phyloP scores from a whole-genome alignment of 2,113 vertebrate genomes.

The Chionodraco myersi region DNA sequence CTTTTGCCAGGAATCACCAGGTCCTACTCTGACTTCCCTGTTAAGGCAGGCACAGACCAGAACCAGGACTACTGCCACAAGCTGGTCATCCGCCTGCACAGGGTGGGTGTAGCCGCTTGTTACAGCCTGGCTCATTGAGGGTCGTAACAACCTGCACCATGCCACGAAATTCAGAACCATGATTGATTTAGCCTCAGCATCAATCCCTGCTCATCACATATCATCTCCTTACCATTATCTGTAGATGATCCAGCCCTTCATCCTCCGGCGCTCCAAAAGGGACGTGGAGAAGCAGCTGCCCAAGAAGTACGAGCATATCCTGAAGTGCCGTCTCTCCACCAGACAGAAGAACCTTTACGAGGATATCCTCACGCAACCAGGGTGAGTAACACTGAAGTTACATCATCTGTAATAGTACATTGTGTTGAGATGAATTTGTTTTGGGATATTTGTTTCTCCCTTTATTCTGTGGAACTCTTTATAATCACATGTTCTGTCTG shows the following conservation, averaged over 20 bases:
- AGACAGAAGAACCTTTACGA: conserved; percentile 93
- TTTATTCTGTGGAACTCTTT: background rate
- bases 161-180: background rate
- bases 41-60: conserved; percentile 91
- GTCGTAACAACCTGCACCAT: background rate
- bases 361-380: conserved; percentile 90
- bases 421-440: background rate
- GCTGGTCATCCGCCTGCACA: conserved; percentile 91
- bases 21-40: conserved; percentile 90
- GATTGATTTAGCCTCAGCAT: background rate
- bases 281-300: conserved; percentile 95
- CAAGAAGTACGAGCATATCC: conserved; percentile 93
- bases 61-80: conserved; percentile 97
- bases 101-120: conserved; percentile 79
- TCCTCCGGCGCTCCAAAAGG: conserved; percentile 91
- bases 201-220: background rate
- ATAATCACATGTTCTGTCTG: conserved; percentile 18
- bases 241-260: conserved; percentile 94
- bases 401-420: background rate
- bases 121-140: no score
- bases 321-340: conserved; percentile 92
- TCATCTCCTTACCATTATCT: conserved; percentile 16
- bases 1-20: conserved; percentile 92
- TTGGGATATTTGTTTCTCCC: background rate
- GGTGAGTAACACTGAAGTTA: conserved; percentile 77